Percentiles rank a stretch among this genome's conserved stretches.
Evolutionary conservation across 2,888 invertebrate species (phyloP).

Genomic region (Willowsia nigromaculata): DNA sequence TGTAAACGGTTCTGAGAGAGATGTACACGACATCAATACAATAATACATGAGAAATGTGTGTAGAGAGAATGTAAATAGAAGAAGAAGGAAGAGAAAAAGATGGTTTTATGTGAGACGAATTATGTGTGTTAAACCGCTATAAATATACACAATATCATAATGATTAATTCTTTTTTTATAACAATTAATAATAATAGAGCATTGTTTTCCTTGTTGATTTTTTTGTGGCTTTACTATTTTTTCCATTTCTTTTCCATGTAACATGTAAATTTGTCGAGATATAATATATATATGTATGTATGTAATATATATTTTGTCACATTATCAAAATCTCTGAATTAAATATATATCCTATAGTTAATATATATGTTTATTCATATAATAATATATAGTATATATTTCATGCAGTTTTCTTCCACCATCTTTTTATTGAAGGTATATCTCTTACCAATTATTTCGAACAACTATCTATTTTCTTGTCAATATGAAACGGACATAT

Average conservation of each 20-base stretch:
- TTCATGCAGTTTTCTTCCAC: constrained; percentile 40
- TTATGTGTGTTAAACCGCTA: constrained; percentile 42
- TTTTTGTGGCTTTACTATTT: constrained; percentile 60
- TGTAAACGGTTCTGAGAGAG: neutral
- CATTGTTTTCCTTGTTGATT: constrained; percentile 50
- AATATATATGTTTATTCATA: constrained; percentile 2
- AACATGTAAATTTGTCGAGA: neutral
- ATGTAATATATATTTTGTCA: constrained; percentile 54
- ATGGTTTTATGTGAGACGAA: constrained; percentile 48
- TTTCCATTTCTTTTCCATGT: constrained; percentile 39
- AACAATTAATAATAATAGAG: neutral
- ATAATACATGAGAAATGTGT: neutral
- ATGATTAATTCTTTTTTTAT: neutral
- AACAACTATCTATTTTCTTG: constrained; percentile 33
- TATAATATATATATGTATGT: neutral
- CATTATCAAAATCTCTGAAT: constrained; percentile 72
- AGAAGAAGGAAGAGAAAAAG: constrained; percentile 71
- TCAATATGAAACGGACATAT: constrained; percentile 71
- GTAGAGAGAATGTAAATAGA: constrained; percentile 62
- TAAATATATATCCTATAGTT: constrained; percentile 30
- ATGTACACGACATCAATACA: constrained; percentile 34
- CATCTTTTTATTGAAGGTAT: neutral
- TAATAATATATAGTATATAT: constrained; percentile 23
- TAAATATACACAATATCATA: constrained; percentile 8
- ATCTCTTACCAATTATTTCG: neutral